These are phyloP conservation scores for Talpa occidentalis DNA, from an alignment of 2,113 vertebrate species.

Conservation along the genomic window DNA sequence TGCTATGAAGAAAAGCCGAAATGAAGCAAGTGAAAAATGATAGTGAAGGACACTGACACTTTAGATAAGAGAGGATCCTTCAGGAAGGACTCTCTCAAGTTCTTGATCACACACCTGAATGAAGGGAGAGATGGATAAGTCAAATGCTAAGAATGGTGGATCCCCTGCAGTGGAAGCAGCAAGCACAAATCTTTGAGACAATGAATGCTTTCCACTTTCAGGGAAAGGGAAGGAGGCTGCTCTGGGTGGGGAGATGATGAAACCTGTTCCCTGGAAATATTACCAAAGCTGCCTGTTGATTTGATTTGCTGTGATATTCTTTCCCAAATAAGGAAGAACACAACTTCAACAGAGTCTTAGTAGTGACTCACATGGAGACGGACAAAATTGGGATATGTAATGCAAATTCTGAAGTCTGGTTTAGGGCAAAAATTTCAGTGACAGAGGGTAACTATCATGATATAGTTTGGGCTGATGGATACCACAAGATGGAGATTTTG, in stretches of 20 bases:
- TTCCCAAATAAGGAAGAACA: not conserved
- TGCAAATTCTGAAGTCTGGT: not conserved
- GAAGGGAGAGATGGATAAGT: not conserved
- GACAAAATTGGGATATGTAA: not conserved
- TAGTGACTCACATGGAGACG: not conserved
- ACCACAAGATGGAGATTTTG: not conserved
- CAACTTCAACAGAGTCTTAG: not conserved
- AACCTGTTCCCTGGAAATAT: not conserved
- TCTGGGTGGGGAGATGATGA: not conserved
- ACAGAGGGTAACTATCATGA: not conserved
- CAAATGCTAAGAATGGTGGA: not conserved
- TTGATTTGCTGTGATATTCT: not conserved
- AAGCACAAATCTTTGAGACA: not conserved
- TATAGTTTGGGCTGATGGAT: not conserved
- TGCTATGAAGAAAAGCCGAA: not conserved
- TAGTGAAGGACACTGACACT: not conserved
- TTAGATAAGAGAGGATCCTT: not conserved
- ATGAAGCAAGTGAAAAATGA: not conserved
- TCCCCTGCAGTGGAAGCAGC: not conserved
- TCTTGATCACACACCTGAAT: not conserved
- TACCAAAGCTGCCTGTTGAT: not conserved
- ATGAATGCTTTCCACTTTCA: not conserved
- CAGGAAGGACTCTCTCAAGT: not conserved
- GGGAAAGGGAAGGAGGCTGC: not conserved
- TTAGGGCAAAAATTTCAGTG: not conserved